Conservation (phyloP, 2,113 vertebrate species). For the Crotophaga sulcirostris region DNA sequence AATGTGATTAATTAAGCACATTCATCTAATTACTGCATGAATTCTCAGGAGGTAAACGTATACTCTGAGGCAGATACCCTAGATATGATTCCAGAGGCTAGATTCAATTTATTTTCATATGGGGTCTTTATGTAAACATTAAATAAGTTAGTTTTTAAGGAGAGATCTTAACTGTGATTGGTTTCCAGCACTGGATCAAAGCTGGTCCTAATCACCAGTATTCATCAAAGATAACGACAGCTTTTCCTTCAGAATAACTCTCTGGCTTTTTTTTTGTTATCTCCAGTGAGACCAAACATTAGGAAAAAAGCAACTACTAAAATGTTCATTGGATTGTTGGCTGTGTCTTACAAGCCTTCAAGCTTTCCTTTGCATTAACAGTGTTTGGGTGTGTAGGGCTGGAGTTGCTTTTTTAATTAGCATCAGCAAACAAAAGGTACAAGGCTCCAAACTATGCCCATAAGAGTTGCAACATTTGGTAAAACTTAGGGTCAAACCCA, state of each 20-base stretch:
- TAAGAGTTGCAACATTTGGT: neutral
- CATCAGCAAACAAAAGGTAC: neutral
- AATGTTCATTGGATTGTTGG: neutral
- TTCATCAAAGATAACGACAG: neutral
- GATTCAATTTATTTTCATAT: conserved; percentile 4
- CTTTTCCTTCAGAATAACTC: neutral
- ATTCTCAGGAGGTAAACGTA: conserved; percentile 41
- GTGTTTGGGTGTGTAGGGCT: neutral
- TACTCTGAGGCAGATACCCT: conserved; percentile 18
- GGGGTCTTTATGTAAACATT: conserved; percentile 1
- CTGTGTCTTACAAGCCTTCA: neutral
- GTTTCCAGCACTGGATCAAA: neutral
- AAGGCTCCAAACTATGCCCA: neutral
- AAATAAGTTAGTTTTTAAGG: neutral
- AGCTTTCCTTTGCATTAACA: neutral
- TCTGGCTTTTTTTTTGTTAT: neutral
- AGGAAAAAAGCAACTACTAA: neutral
- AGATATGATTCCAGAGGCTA: neutral
- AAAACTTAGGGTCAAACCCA: neutral
- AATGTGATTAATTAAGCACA: conserved; percentile 67
- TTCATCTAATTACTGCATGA: conserved; percentile 59
- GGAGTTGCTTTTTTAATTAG: neutral
- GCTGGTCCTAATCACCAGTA: neutral
- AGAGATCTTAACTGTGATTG: neutral
- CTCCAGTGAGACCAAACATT: neutral